phyloP scores from a whole-genome alignment of 2,113 vertebrate species.

The Sphaerodactylus townsendi region DNA sequence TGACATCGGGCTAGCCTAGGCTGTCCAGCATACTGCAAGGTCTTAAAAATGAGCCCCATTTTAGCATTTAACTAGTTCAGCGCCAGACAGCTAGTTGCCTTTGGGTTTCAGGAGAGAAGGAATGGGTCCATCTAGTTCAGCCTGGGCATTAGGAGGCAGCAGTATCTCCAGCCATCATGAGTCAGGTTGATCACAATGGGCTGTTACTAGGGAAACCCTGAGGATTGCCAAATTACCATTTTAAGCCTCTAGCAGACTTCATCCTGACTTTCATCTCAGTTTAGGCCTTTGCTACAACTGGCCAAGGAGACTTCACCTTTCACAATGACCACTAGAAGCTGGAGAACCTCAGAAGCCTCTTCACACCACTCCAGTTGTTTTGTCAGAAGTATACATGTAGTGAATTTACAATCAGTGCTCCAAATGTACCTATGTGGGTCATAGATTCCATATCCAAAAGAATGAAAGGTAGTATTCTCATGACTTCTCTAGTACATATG shows the following conservation, averaged over 20 bases:
- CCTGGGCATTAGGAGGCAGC: not conserved
- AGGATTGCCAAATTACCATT: not conserved
- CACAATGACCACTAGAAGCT: not conserved
- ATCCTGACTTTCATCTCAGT: not conserved
- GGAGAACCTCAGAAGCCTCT: not conserved
- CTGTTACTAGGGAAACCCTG: not conserved
- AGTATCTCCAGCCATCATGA: not conserved
- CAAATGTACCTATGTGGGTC: not conserved
- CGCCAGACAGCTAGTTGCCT: not conserved
- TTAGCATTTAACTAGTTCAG: too few species aligned
- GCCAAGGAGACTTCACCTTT: not conserved
- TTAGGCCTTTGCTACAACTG: not conserved
- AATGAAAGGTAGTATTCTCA: not conserved
- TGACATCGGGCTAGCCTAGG: too few species aligned
- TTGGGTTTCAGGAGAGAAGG: not conserved
- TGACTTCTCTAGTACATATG: not conserved
- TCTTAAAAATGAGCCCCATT: too few species aligned
- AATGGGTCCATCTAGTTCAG: not conserved
- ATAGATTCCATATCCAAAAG: not conserved
- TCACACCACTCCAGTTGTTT: not conserved
- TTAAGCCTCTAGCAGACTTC: not conserved
- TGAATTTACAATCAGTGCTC: not conserved
- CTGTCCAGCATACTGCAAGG: not conserved
- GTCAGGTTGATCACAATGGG: not conserved
- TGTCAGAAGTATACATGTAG: not conserved